Evolutionary conservation across 1,140 invertebrate species (phyloP).

Genomic region (Drosophila nannoptera): DNA sequence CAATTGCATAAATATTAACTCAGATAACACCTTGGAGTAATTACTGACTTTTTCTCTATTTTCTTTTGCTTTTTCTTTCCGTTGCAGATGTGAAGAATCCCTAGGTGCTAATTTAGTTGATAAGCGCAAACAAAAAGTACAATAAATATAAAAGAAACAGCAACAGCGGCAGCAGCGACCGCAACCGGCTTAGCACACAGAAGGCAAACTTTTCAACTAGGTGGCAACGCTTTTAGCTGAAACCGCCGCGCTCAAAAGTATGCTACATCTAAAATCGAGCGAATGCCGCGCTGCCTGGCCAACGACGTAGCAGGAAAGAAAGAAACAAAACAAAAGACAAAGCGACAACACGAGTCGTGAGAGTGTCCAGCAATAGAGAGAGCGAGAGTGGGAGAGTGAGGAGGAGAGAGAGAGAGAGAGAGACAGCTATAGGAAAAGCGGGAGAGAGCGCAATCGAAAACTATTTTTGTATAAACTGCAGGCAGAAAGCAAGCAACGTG

Average conservation of each 20-base stretch:
- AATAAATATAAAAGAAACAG: slow-evolving; percentile 47
- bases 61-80: slow-evolving; percentile 24
- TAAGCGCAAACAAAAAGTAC: slow-evolving; percentile 73
- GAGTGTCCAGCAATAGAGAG: slow-evolving; percentile 2
- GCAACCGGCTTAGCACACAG: neutral
- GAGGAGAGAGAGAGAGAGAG: slow-evolving; percentile 22
- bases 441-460: slow-evolving; percentile 15
- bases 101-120: slow-evolving; percentile 79
- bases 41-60: slow-evolving; percentile 9
- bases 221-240: slow-evolving; percentile 48
- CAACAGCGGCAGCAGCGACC: neutral
- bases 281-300: slow-evolving; percentile 35
- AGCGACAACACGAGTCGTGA: neutral
- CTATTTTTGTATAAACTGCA: slow-evolving; percentile 49
- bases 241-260: slow-evolving; percentile 53
- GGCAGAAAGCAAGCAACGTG: slow-evolving; percentile 3
- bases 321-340: slow-evolving; percentile 13
- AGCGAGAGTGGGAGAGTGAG: neutral
- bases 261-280: slow-evolving; percentile 45
- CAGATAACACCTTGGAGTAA: slow-evolving; percentile 33
- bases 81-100: slow-evolving; percentile 79
- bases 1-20: slow-evolving; percentile 64
- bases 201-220: slow-evolving; percentile 38
- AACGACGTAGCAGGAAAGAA: slow-evolving; percentile 43
- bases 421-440: slow-evolving; percentile 11